Evolutionary conservation across 2,113 vertebrate species (phyloP), one percentile per base, ranked within the genome.

Genomic region (Oplegnathus fasciatus): DNA sequence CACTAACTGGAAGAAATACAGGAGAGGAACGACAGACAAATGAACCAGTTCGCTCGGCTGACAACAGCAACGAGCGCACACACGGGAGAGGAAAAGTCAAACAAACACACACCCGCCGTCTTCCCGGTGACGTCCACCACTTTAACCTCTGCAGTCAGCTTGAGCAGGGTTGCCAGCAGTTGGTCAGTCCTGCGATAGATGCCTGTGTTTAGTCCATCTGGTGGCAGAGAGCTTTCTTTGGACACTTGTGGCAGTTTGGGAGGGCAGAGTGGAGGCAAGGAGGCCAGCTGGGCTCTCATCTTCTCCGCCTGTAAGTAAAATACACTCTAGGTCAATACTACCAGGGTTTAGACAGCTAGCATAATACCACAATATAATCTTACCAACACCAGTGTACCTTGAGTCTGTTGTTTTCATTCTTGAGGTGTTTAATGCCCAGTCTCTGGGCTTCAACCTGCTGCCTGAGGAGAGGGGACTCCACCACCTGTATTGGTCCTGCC

Each of bases 361-460:
- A 48, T 4, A 74, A 22, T 22, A n/a, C n/a, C 17, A 50, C 5
- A n/a, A 32, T 7, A n/a, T 40, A 22, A 13, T 14, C 42, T 24
- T 5, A 28, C 22, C 7, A 28, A 30, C 13, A 61, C 3, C 5
- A 11, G 9, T 85, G 61, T 80, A 98, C 97, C 97, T 97, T 98
- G 18, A 98, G 96, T 46, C 95, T 81, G 93, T 96, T 97, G 87
- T 98, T 98, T 93, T 98, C 96, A 0, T 96, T 97, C 94, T 97
- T 97, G 11, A 98, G 97, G 88, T 96, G 96, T 60, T 96, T 97
- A 42, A 99, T 92, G 82, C 96, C 96, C 9, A 97, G 87, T 82
- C 97, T 95, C 89, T 98, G 95, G 8, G 96, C 96, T 0, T 97
- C 97, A 1, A 99, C 96, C 90, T 98, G 97, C 94, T 98, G 97